Evolutionary conservation across 2,888 invertebrate species (phyloP), one percentile per base, ranked within the genome.

Genomic region (Tetropium fuscum): DNA sequence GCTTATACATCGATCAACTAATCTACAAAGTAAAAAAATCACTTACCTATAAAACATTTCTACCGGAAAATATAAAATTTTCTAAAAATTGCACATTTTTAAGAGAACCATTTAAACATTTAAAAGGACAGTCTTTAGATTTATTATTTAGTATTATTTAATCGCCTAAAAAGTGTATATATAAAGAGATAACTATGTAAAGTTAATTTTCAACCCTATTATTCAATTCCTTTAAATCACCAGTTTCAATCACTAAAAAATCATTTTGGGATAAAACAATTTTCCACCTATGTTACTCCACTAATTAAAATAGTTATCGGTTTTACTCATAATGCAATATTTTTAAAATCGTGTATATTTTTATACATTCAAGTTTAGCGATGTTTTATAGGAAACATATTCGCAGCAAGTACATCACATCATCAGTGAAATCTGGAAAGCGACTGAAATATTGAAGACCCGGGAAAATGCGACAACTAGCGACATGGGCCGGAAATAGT

Each of bases 371-470:
- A 45, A 30, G 15, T 4, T 45, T 53, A 44, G 51, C 64, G 64
- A 64, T 61, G 53, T 59, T 59, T 61, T 59, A 43, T 49, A 19
- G 15, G 41, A 43, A 20, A 48, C 53, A 60, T 54, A 25, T 48
- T 40, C 19, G 40, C 10, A 10, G 18, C 32, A 56, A 56, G 30
- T 43, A 38, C 64, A 53, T 58, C 47, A 25, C 54, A 55, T 49
- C 51, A 10, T 47, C 53, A 16, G 16, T 40, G 47, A 19, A 41
- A 53, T 59, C 55, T 49, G 56, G 57, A 47, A 54, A 43, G 36
- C 36, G 36, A 66, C 66, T 66, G 56, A 63, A 66, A 61, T 60
- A 61, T 61, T 60, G 60, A 60, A 49, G 58, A 61, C 66, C 66
- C 56, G 66, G 66, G 66, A 60, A 66, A 66, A 53, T 16, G 22